Conservation (phyloP, 2,888 invertebrate genomes). For the Erannis defoliaria region DNA sequence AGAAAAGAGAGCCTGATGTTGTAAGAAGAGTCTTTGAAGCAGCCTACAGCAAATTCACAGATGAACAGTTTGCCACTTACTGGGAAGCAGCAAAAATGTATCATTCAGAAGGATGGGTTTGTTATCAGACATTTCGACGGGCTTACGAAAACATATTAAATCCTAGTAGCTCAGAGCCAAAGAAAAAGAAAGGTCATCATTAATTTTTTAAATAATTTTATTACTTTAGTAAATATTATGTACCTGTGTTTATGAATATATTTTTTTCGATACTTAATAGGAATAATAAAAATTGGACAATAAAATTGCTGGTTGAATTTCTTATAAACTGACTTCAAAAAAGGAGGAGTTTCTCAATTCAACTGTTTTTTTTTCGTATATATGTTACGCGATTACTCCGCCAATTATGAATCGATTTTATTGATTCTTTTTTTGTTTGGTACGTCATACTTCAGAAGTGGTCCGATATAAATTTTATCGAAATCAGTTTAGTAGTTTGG, state of each 20-base stretch:
- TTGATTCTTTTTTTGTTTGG: too few relatives aligned
- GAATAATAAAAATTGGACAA: neutral
- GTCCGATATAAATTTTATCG: too few relatives aligned
- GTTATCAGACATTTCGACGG: conserved; percentile 82
- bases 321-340: too few relatives aligned
- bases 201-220: conserved; percentile 26
- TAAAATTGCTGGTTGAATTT: conserved; percentile 25
- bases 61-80: conserved; percentile 76
- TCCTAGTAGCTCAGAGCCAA: neutral
- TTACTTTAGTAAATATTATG: conserved; percentile 2
- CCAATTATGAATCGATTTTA: too few relatives aligned
- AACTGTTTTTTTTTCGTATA: too few relatives aligned
- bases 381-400: too few relatives aligned
- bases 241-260: neutral
- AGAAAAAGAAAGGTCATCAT: conserved; percentile 8
- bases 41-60: conserved; percentile 79
- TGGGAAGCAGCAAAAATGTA: conserved; percentile 82
- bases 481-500: too few relatives aligned
- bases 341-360: too few relatives aligned
- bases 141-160: conserved; percentile 50
- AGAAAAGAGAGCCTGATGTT: conserved; percentile 62
- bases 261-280: neutral
- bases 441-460: too few relatives aligned
- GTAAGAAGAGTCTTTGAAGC: conserved; percentile 83
- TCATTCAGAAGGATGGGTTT: conserved; percentile 83